Base-by-base conservation (phyloP, 2,888 invertebrate genomes). In the Apantesis nais region DNA sequence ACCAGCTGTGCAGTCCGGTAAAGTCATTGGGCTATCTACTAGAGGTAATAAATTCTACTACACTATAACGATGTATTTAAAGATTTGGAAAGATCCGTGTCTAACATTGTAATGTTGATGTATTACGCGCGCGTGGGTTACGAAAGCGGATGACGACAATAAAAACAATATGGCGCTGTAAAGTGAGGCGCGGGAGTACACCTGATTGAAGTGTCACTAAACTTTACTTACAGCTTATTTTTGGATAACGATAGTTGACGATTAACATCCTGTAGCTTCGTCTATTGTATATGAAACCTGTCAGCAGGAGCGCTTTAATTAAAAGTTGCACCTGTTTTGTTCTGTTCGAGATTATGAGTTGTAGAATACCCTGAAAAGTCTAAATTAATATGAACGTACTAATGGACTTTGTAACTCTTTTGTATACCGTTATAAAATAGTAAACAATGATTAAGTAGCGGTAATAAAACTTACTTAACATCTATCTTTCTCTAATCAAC, bases 101-200 rank as follows among this genome's bases (percentile, higher is more conserved):
- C 70, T 71, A 73, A 79, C 77, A 78, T 74, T 11, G 75, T 67
- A 81, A 70, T 80, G 81, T 79, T 85, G 82, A 83, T 82, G 78
- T 78, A 78, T 77, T 75, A 77, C 76, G 83, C 82, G 82, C 83
- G 78, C 83, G 84, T 61, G 75, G 16, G 81, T 90, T 88, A 88
- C 85, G 88, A 87, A 86, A 89, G 85, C 90, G 90, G 91, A 90
- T 88, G 88, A 78, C 81, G 83, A 83, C 85, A 85, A 83, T 89
- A 88, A 89, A 89, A 86, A 77, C 84, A 84, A 85, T 80, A 86
- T 86, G 85, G 86, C 85, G 83, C 83, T 86, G 82, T 87, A 84
- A 85, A 86, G 62, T 62, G 83, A 85, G 81, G 83, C 78, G 79
- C 79, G 72, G 77, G 80, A 78, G 81, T 80, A 80, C 78, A 81